phyloP scores from a whole-genome alignment of 2,888 invertebrate genomes.

The Sceliomorpha sp. region DNA sequence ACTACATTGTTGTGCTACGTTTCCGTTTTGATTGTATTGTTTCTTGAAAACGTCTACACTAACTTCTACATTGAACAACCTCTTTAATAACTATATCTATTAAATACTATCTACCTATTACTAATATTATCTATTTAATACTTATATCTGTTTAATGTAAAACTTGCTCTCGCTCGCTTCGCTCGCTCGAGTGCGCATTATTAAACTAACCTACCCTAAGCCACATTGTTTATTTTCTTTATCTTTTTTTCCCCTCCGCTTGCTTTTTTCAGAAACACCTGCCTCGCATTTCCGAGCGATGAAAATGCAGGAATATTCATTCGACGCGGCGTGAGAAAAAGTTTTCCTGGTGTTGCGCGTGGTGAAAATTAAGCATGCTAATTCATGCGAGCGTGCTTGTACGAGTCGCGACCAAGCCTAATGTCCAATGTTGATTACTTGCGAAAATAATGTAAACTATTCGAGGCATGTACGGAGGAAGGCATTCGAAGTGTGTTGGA shows the following conservation, averaged over 20 bases:
- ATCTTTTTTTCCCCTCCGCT: constrained; percentile 2
- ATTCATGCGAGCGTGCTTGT: constrained; percentile 45
- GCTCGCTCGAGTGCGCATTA: no score
- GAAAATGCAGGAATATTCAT: constrained; percentile 27
- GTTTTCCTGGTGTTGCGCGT: constrained; percentile 11
- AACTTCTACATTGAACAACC: no score
- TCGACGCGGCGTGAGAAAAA: constrained; percentile 39
- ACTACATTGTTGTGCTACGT: no score
- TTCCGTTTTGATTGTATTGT: no score
- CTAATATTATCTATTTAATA: no score
- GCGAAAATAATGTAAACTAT: constrained; percentile 39
- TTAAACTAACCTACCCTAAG: no score
- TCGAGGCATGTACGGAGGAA: constrained; percentile 27
- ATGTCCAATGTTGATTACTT: constrained; percentile 43
- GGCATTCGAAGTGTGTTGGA: constrained; percentile 28
- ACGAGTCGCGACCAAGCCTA: constrained; percentile 39
- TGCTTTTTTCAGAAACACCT: neutral
- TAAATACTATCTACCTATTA: no score
- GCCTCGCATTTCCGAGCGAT: constrained; percentile 5
- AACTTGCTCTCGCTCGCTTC: no score
- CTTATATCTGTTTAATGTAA: no score
- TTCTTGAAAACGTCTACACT: no score
- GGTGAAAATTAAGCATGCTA: constrained; percentile 50
- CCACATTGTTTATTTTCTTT: no score
- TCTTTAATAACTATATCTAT: no score